Evolutionary conservation across 2,113 vertebrate genomes (phyloP), one percentile per base, ranked within the genome.

Genomic region (Marmota monax): DNA sequence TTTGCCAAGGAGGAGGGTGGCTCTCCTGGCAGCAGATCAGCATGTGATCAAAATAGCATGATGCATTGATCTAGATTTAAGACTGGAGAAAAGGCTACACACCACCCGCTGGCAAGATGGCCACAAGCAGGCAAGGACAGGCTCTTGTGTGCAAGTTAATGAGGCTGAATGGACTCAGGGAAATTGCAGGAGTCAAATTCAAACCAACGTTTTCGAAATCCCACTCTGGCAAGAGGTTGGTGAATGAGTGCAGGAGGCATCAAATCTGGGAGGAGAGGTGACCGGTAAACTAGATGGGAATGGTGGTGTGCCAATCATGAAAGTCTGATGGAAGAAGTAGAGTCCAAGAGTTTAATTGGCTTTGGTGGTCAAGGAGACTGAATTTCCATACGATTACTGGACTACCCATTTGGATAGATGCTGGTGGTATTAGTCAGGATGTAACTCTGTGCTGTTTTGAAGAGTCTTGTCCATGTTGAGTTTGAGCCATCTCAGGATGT

Each of bases 1-100:
- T 80, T 45, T 65, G 56, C 82, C 56, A 18, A n/a, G 76, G 32
- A 42, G 32, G n/a, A 53, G 82, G 45, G 11, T 25, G 23, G 37
- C 61, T 78, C 12, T 61, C 23, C 20, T 48, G n/a, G 42, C 53
- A 48, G 37, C 45, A 12, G 42, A 5, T 32, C 12, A 2, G 5
- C 32, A 0, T 2, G 4, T 32, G 29, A 39, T 7, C 16, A 27
- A 8, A 2, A 9, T 17, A 0, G 8, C 1, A 0, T 9, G 27
- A 5, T 3, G 37, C 27, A 0, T 73, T 65, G 53, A 53, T 61
- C 48, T 34, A 42, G 0, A 42, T 17, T 29, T 7, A 48, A 7
- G 61, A 67, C 10, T 3, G 25, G 37, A 53, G 9, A 12, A 58
- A 22, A 45, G 84, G 56, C 13, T n/a, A n/a, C 4, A 0, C 25